Evolutionary conservation across 2,797 vertebrate species (phyloP).

Genomic region (Channa striata): DNA sequence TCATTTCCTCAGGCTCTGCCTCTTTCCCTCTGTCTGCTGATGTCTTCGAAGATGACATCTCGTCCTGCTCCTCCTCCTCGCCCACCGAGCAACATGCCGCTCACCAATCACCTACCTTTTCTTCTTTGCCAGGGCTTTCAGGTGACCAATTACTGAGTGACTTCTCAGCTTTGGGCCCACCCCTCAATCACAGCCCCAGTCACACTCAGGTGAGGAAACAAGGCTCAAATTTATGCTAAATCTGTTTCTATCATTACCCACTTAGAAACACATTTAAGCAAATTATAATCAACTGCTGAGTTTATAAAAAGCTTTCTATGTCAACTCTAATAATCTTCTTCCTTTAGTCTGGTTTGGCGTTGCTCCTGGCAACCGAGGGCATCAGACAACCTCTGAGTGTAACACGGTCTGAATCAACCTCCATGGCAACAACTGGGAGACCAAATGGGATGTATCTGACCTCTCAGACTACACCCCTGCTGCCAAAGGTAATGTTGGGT

Average conservation of each 20-base stretch:
- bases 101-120: constrained; percentile 76
- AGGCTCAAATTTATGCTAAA: constrained; percentile 4
- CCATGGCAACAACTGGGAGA: constrained; percentile 81
- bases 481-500: constrained; percentile 85
- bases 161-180: constrained; percentile 74
- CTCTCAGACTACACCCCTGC: constrained; percentile 76
- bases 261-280: constrained; percentile 29
- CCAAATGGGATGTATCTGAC: constrained; percentile 80
- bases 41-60: constrained; percentile 89
- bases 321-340: constrained; percentile 46
- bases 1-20: constrained; percentile 67
- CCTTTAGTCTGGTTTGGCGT: constrained; percentile 80
- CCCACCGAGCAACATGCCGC: constrained; percentile 77
- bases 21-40: constrained; percentile 78
- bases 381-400: constrained; percentile 78
- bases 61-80: constrained; percentile 82
- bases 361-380: constrained; percentile 85
- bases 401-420: constrained; percentile 77
- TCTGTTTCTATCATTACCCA: constrained; percentile 11
- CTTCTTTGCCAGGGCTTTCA: constrained; percentile 78
- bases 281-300: constrained; percentile 30
- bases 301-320: constrained; percentile 43
- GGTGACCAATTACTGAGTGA: constrained; percentile 84
- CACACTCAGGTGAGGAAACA: constrained; percentile 76
- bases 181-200: constrained; percentile 73